These are phyloP conservation scores for Rhingia rostrata DNA, from an alignment of 2,888 invertebrate genomes.

Conservation along the genomic window DNA sequence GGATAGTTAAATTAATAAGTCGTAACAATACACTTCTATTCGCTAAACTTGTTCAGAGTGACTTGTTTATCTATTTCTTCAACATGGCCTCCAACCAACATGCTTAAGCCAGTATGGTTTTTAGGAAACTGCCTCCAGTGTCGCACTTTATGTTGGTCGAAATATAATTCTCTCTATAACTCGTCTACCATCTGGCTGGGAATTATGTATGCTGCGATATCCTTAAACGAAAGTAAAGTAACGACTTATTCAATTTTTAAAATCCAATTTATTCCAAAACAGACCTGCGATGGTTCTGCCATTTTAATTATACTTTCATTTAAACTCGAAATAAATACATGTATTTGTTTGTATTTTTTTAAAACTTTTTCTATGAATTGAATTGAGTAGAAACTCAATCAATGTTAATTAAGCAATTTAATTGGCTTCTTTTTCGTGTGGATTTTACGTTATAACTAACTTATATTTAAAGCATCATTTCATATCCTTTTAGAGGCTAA, in stretches of 20 bases:
- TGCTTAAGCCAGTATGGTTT: neutral
- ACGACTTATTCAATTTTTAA: too few relatives aligned
- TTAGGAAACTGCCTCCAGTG: neutral
- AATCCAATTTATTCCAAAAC: too few relatives aligned
- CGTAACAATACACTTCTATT: too few relatives aligned
- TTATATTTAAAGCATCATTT: constrained; percentile 22
- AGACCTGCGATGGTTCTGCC: too few relatives aligned
- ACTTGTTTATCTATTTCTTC: too few relatives aligned
- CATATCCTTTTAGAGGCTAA: constrained; percentile 54
- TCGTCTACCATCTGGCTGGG: too few relatives aligned
- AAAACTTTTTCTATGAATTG: neutral
- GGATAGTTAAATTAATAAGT: too few relatives aligned
- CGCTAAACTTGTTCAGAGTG: too few relatives aligned
- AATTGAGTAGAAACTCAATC: neutral
- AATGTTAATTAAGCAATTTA: neutral
- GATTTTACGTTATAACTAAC: neutral
- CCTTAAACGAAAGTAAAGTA: too few relatives aligned
- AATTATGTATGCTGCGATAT: too few relatives aligned
- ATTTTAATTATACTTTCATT: too few relatives aligned
- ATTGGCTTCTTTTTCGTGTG: constrained; percentile 3
- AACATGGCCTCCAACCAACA: too few relatives aligned
- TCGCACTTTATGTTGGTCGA: neutral
- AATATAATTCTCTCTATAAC: neutral
- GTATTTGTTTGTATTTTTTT: neutral
- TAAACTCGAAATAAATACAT: neutral